phyloP scores from a whole-genome alignment of 2,113 vertebrate species.

The Pterocles gutturalis region DNA sequence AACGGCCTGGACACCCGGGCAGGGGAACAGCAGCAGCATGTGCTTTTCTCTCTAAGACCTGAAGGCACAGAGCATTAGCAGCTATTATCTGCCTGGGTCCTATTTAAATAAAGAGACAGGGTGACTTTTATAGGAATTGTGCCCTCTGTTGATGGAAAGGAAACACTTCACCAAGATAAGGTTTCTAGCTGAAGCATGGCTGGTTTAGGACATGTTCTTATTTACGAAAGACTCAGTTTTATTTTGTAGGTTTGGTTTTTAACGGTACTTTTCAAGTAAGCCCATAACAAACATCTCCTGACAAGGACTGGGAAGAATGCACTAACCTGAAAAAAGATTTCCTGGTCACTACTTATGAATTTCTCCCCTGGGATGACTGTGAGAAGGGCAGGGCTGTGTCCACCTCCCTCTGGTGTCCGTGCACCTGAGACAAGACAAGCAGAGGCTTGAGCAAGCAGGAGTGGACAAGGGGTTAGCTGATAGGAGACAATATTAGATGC shows the following conservation, averaged over 20 bases:
- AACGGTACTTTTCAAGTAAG: background rate
- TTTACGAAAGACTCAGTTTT: background rate
- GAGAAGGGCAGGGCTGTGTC: background rate
- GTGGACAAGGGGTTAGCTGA: background rate
- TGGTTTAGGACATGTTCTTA: background rate
- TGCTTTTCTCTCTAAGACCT: background rate
- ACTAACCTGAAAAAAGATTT: background rate
- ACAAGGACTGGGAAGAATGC: background rate
- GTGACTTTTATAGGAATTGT: background rate
- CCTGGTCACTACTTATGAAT: background rate
- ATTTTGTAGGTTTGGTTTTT: background rate
- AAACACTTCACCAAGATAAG: background rate
- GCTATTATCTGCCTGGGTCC: fast-evolving
- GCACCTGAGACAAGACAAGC: background rate
- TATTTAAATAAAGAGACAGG: background rate
- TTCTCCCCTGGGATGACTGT: fast-evolving
- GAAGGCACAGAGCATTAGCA: background rate
- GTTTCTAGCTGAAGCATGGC: fast-evolving
- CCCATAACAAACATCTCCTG: background rate
- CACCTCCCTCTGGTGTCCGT: background rate
- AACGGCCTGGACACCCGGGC: fast-evolving
- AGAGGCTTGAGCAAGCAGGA: background rate
- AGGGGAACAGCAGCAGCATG: background rate
- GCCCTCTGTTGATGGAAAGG: constrained; percentile 26
- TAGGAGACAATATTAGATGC: background rate